Evolutionary conservation across 1,140 invertebrate species (phyloP).

Genomic region (Marisa cornuarietis): DNA sequence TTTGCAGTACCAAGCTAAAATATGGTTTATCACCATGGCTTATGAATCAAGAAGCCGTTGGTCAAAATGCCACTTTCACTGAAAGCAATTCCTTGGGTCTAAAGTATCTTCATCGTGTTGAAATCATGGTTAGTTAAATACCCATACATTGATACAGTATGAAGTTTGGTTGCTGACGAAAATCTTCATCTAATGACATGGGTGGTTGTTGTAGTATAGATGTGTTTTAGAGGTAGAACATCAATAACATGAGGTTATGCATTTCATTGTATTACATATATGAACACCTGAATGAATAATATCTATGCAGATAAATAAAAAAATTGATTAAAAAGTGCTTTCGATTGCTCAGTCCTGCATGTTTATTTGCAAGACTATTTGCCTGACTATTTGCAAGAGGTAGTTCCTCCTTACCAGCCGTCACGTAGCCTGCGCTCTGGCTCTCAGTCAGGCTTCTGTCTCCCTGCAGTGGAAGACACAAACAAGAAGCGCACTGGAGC

Average conservation of each 20-base stretch:
- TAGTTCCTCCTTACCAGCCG: no score
- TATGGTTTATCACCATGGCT: slow-evolving; percentile 36
- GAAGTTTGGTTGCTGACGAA: background rate
- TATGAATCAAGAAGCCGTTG: slow-evolving; percentile 5
- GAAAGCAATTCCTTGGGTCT: slow-evolving; percentile 3
- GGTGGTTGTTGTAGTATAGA: background rate
- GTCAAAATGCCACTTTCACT: slow-evolving; percentile 19
- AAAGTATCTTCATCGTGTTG: slow-evolving; percentile 20
- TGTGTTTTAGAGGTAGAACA: background rate
- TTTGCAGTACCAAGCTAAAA: slow-evolving; percentile 29
- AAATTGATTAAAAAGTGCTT: background rate
- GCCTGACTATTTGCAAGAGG: no score
- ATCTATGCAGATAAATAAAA: background rate
- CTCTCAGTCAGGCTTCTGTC: no score
- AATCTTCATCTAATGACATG: background rate
- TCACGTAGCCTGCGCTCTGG: no score
- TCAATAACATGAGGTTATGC: background rate
- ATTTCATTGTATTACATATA: slow-evolving; percentile 8
- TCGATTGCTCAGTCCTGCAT: background rate
- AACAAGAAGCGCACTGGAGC: no score
- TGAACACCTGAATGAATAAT: background rate
- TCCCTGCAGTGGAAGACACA: no score
- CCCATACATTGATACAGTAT: background rate
- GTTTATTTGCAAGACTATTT: background rate
- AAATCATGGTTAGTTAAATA: slow-evolving; percentile 4